Evolutionary conservation across 2,888 invertebrate genomes (phyloP), one percentile per base, ranked within the genome.

Genomic region (Netelia fuscicornis): DNA sequence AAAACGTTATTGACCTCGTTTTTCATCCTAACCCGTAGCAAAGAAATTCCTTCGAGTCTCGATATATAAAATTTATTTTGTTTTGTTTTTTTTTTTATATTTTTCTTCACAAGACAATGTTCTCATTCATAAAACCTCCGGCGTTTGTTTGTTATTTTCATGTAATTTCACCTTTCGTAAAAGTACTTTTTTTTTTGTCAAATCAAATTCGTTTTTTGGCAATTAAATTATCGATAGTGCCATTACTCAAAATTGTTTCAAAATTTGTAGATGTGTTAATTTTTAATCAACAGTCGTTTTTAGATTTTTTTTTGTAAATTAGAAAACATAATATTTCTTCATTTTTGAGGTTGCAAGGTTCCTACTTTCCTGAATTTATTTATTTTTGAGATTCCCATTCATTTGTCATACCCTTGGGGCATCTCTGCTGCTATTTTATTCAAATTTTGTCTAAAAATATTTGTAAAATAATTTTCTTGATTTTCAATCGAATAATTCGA

Each of bases 1-100:
- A 70, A 76, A 76, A 70, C 67, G 68, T 70, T 70, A 70, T 78
- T 78, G 77, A 77, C 68, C 77, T 68, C 77, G 17, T 60, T 75
- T 37, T 25, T 42, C 25, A 48, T 42, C 25, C 48, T 10, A n/a
- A 64, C 64, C 79, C 79, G 62, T 79, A 65, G 52, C 52, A 17
- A 60, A 58, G 56, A 17, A 13, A 58, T 58, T 76, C 23, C 67
- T 68, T 77, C 44, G 25, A 37, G 52, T 37, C 37, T 52, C 48
- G 30, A 58, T 25, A 62, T 78, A 20, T 20, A 56, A 9, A 56
- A 8, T 17, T 17, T 17, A 56, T 44, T 60, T 44, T 68, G 17
- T 20, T 70, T n/a, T 8, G 17, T 20, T 70, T n/a, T 8, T 20
- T 11, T 17, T 20, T 8, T 20, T 64, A 42, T 30, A 13, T 37